Evolutionary conservation across 2,888 invertebrate genomes (phyloP).

Genomic region (Panzeria rudis): DNA sequence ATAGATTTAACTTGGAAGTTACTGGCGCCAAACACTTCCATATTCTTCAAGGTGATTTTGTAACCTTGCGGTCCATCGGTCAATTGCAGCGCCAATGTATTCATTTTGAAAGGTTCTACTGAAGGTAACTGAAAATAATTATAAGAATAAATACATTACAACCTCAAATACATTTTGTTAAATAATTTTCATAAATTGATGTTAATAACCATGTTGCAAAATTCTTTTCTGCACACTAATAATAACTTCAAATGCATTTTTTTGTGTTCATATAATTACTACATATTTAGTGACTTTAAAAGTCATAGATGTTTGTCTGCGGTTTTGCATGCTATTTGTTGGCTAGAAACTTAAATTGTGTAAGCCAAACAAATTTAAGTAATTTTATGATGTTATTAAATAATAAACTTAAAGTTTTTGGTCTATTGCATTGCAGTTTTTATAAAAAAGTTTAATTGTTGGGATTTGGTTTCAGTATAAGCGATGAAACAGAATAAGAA

Average conservation of each 20-base stretch:
- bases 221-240: conserved; percentile 33
- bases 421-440: background rate
- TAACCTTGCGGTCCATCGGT: conserved; percentile 86
- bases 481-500: too few relatives aligned
- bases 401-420: conserved; percentile 4
- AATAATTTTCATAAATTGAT: conserved; percentile 46
- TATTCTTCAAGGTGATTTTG: conserved; percentile 85
- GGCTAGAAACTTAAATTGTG: conserved; percentile 39
- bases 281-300: conserved; percentile 8
- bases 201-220: conserved; percentile 57
- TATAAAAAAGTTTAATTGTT: background rate
- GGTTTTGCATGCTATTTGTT: conserved; percentile 20
- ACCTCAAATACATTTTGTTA: conserved; percentile 22
- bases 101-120: conserved; percentile 88
- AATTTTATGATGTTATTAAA: conserved; percentile 18
- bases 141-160: conserved; percentile 6
- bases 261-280: conserved; percentile 18
- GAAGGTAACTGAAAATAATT: conserved; percentile 84
- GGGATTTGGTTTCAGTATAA: too few relatives aligned
- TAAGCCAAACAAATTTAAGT: conserved; percentile 37
- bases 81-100: conserved; percentile 86
- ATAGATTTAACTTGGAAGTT: conserved; percentile 86
- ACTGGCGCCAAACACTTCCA: conserved; percentile 87
- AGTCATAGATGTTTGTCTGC: conserved; percentile 23
- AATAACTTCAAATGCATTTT: conserved; percentile 31